phyloP scores from a whole-genome alignment of 35 echinoderm and acorn worm species.

The Heliocidaris tuberculata region DNA sequence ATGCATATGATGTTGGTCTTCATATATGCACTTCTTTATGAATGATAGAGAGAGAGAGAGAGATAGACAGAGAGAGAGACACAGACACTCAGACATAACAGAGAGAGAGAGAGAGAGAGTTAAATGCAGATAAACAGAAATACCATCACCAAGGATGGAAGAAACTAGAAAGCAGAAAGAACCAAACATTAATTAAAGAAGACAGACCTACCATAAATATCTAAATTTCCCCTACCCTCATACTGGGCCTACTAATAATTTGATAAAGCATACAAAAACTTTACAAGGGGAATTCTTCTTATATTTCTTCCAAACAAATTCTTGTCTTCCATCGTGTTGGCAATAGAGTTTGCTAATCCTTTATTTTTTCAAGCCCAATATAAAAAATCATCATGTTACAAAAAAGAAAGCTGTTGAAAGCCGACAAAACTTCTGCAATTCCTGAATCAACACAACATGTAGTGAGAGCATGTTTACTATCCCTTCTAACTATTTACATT shows the following conservation, averaged over 20 bases:
- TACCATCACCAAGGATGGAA: neutral
- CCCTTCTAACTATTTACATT: neutral
- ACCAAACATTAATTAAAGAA: neutral
- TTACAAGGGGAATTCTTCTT: too few species aligned
- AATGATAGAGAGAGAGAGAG: neutral
- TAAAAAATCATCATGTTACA: neutral
- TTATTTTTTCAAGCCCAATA: neutral
- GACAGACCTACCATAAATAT: neutral
- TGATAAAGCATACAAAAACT: too few species aligned
- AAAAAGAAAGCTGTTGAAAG: neutral
- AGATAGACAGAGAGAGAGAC: neutral
- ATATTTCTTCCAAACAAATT: too few species aligned
- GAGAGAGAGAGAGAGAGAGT: too few species aligned
- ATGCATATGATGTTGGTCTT: neutral
- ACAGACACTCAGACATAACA: too few species aligned
- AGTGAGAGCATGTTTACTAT: neutral
- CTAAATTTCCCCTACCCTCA: neutral
- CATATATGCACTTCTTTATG: neutral
- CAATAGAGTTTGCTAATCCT: neutral
- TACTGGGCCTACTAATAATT: too few species aligned
- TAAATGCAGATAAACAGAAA: neutral
- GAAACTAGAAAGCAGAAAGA: neutral
- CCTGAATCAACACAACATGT: neutral
- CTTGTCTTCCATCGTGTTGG: too few species aligned
- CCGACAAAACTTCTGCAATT: constrained; percentile 3